phyloP scores from a whole-genome alignment of 2,113 vertebrate genomes.

The Machaerirhynchus nigripectus region DNA sequence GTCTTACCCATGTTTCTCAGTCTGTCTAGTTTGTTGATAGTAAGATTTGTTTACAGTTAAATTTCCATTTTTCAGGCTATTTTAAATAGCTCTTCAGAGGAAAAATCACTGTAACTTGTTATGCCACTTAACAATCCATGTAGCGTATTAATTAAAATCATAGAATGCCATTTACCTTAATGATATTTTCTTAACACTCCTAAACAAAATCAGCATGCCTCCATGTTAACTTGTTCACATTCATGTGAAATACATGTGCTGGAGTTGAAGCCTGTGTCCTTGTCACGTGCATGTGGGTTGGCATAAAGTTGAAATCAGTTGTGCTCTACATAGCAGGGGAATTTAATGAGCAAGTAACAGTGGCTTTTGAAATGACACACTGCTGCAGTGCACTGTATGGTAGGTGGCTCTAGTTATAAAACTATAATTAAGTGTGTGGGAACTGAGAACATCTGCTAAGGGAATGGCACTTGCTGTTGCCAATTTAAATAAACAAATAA shows the following conservation, averaged over 20 bases:
- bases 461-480: not conserved
- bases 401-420: not conserved
- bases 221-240: not conserved
- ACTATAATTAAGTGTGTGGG: not conserved
- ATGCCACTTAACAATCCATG: not conserved
- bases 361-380: not conserved
- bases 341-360: not conserved
- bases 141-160: not conserved
- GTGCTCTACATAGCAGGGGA: not conserved
- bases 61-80: not conserved
- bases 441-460: slow-evolving; percentile 12
- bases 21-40: not conserved
- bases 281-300: not conserved
- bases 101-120: not conserved
- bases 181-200: not conserved
- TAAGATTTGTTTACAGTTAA: not conserved
- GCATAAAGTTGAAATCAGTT: not conserved
- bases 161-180: not conserved
- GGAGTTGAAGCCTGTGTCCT: not conserved
- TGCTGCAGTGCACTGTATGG: not conserved
- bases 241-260: not conserved
- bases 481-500: not conserved
- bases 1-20: not conserved
- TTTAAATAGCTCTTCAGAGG: not conserved
- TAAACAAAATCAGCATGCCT: not conserved